Base-by-base conservation (phyloP, 1,140 invertebrate species). In the Eurytemora carolleeae region DNA sequence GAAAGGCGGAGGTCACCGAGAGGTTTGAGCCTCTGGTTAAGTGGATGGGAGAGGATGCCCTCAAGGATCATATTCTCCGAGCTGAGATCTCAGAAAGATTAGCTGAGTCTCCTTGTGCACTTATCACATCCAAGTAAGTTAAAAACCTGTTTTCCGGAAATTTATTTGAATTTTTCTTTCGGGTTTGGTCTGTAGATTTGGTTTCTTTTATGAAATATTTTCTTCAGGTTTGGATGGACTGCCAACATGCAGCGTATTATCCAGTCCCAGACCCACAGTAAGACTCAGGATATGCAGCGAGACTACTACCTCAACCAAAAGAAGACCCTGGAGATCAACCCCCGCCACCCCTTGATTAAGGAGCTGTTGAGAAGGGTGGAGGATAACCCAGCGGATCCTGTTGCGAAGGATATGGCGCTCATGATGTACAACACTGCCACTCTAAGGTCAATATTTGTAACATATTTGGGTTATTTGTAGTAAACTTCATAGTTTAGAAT, bases 251-350 rank as follows among this genome's bases (percentile, higher is more conserved):
- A 83, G 66, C 71, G 82, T 58, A 79, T 84, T 64, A 80, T 81
- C 70, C 74, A 73, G 55, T 77, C 79, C 16, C 81, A 84, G 67
- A 81, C 81, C 21, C 82, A 84, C 69, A 77, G 79, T 22, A 84
- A 82, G 69, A 69, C 76, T 18, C 72, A 80, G 64, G 82, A 83
- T 68, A 71, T 79, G 1, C 76, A 75, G 20, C 70, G 76, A 68
- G 74, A 79, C 54, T 94, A 93, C 73, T 97, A 98, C 70, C 75
- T 95, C 15, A 86, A 82, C 65, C 93, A 98, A 73, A 98, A 96
- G 79, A 98, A 98, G 73, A 92, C 86, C 19, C 71, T 99, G 57
- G 96, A 99, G 77, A 85, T 99, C 60, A 99, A 99, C 75, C 92
- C 94, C 18, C 77, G 90, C 31, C 96, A 99, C 82, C 94, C 95